Conservation (phyloP, 1,140 invertebrate genomes). For the Sminthurides bifidus region DNA sequence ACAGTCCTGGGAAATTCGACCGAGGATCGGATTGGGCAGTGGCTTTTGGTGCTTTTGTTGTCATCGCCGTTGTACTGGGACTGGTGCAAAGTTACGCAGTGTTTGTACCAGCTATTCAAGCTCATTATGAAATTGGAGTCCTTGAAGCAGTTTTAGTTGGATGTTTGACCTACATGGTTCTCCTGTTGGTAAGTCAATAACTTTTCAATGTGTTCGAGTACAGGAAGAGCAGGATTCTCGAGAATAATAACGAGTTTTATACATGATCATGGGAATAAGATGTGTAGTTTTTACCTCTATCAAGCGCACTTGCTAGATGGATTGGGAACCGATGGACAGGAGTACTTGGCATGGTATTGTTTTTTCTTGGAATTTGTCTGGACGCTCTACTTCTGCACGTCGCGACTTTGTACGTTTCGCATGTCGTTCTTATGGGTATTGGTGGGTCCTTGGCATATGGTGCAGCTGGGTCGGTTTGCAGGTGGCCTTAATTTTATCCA, state of each 20-base stretch:
- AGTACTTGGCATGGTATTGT: slow-evolving; percentile 18
- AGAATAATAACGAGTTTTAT: background rate
- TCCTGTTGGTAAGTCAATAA: background rate
- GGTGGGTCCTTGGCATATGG: slow-evolving; percentile 15
- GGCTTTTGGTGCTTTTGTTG: background rate
- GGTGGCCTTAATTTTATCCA: background rate
- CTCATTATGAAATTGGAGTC: slow-evolving; percentile 3
- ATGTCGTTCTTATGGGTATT: slow-evolving; percentile 13
- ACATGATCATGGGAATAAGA: background rate
- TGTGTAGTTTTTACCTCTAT: background rate
- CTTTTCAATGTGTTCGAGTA: background rate
- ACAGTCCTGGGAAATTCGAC: slow-evolving; percentile 1
- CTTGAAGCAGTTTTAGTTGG: slow-evolving; percentile 6
- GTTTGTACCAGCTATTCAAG: slow-evolving; percentile 1
- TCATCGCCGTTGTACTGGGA: slow-evolving; percentile 2
- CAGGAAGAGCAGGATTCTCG: background rate
- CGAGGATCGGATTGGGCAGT: slow-evolving; percentile 4
- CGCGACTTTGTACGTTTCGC: slow-evolving; percentile 1
- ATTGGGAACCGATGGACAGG: slow-evolving; percentile 13
- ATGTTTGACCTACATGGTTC: background rate
- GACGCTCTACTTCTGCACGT: slow-evolving; percentile 18
- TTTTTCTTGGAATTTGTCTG: slow-evolving; percentile 18
- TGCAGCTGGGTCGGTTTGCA: slow-evolving; percentile 3
- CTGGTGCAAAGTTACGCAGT: slow-evolving; percentile 5
- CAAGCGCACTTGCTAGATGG: background rate